Percentiles rank a stretch among this genome's conserved stretches.
Conservation (phyloP, 2,888 invertebrate species). For the Rhagophthalmus giganteus region DNA sequence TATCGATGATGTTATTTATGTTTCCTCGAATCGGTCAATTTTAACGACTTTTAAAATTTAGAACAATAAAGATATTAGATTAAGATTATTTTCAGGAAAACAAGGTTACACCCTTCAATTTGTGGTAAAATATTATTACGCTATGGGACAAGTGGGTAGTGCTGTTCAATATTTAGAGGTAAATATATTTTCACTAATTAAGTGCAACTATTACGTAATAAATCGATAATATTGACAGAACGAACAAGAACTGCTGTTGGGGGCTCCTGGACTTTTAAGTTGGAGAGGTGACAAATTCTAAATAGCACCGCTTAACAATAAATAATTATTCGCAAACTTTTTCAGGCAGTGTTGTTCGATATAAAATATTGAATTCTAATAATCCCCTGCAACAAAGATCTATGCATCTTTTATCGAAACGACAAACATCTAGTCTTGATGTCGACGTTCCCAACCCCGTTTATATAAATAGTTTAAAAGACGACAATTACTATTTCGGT, state of each 20-base stretch:
- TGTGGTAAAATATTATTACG: constrained; percentile 48
- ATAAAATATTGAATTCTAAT: neutral
- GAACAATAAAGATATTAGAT: no score
- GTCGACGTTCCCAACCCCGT: constrained; percentile 54
- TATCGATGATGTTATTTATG: neutral
- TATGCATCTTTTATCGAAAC: neutral
- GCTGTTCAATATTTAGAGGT: constrained; percentile 46
- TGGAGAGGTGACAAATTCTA: constrained; percentile 57
- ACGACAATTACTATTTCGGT: constrained; percentile 60
- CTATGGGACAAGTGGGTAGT: constrained; percentile 57
- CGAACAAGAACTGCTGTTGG: constrained; percentile 56
- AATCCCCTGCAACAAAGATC: neutral
- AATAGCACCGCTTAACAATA: neutral
- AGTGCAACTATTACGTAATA: no score
- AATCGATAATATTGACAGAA: no score
- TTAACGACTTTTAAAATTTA: neutral
- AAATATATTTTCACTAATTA: constrained; percentile 34
- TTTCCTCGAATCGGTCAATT: neutral
- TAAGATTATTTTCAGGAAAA: constrained; percentile 23
- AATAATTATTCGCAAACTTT: neutral
- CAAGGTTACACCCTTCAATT: constrained; percentile 21
- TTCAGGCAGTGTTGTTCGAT: constrained; percentile 23
- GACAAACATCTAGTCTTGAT: neutral
- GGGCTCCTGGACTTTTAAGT: constrained; percentile 61
- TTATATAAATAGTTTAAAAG: constrained; percentile 50